These are phyloP conservation scores for Tretioscincus oriximinensis DNA, from an alignment of 2,113 vertebrate genomes.

Conservation along the genomic window DNA sequence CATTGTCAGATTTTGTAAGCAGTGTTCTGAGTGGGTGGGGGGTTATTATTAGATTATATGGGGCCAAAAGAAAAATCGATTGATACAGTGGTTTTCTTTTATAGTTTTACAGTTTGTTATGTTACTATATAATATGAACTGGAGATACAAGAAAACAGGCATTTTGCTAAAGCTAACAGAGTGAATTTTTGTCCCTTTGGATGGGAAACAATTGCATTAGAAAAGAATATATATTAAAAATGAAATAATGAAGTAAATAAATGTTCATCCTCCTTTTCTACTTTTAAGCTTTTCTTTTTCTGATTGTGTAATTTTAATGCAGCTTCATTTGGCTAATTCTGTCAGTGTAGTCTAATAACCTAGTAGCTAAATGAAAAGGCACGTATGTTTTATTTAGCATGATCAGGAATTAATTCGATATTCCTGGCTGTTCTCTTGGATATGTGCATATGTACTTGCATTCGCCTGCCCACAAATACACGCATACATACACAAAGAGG, in stretches of 20 bases:
- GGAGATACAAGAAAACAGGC: too few species aligned
- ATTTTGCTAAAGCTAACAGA: too few species aligned
- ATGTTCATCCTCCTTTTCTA: background rate
- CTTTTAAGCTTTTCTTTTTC: slow-evolving; percentile 13
- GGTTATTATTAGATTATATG: too few species aligned
- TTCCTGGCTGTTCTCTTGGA: slow-evolving; percentile 19
- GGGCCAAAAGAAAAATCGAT: too few species aligned
- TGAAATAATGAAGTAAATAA: slow-evolving; percentile 2
- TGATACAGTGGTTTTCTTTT: too few species aligned
- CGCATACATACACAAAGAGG: background rate
- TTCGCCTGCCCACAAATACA: background rate
- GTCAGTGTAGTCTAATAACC: background rate
- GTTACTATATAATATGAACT: too few species aligned
- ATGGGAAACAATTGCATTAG: too few species aligned
- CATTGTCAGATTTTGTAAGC: too few species aligned
- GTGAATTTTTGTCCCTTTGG: too few species aligned
- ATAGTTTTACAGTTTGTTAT: too few species aligned
- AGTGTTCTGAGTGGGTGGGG: too few species aligned
- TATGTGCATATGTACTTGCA: background rate
- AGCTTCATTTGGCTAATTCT: slow-evolving; percentile 17
- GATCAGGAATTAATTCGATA: slow-evolving; percentile 29
- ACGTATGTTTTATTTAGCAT: slow-evolving; percentile 33
- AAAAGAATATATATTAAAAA: background rate
- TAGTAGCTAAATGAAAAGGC: slow-evolving; percentile 35
- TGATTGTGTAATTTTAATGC: slow-evolving; percentile 7